phyloP scores from a whole-genome alignment of 2,113 vertebrate species.

The Gnathonemus longibarbis region DNA sequence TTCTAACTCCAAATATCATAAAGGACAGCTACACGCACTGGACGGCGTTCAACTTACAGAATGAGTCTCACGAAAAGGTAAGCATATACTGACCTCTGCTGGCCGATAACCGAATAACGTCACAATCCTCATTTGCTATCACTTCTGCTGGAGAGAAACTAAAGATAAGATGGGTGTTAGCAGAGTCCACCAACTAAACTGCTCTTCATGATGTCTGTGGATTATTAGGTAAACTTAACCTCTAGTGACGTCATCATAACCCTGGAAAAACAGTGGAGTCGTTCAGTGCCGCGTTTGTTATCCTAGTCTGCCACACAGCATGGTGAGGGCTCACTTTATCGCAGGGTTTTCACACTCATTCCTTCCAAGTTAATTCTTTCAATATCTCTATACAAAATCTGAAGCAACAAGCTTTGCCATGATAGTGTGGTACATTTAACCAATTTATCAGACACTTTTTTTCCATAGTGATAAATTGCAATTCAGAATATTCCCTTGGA shows the following conservation, averaged over 20 bases:
- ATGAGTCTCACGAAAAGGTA: conserved; percentile 16
- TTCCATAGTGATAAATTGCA: neutral
- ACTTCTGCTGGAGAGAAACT: neutral
- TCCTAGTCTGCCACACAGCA: no score
- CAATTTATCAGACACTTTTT: neutral
- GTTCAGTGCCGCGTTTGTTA: no score
- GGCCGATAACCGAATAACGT: conserved; percentile 16
- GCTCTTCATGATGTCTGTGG: neutral
- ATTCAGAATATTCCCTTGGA: neutral
- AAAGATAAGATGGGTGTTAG: neutral
- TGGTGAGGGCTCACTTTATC: no score
- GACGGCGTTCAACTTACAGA: neutral
- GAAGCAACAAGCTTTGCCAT: no score
- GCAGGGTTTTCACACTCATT: no score
- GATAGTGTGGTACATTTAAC: no score
- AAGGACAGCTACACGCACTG: neutral
- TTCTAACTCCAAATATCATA: neutral
- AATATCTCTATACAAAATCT: no score
- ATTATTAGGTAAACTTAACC: neutral
- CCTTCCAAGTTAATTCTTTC: no score
- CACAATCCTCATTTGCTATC: neutral
- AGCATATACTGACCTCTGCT: conserved; percentile 55
- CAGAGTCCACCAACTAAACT: neutral
- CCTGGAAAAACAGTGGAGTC: no score
- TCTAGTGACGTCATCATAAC: neutral